Conservation (phyloP, 92 coral and sea anemone species). For the Parazoanthus darwini region DNA sequence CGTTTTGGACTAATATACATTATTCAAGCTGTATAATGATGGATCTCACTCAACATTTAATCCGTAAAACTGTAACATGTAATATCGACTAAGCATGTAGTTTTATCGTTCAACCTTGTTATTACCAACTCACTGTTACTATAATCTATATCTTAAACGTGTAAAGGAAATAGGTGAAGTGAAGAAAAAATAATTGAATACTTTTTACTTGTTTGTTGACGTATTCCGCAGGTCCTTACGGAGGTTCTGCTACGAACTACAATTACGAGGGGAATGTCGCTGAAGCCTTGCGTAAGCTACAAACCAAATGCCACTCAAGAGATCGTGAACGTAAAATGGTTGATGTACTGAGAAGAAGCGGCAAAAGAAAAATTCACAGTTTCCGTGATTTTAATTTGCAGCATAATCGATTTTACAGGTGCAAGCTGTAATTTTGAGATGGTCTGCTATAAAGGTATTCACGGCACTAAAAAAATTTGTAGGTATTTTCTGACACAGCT, state of each 20-base stretch:
- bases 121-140: too few species aligned
- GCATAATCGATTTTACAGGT: background rate
- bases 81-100: too few species aligned
- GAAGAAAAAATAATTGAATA: background rate
- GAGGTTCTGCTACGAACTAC: background rate
- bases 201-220: background rate
- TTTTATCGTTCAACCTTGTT: too few species aligned
- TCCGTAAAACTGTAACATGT: too few species aligned
- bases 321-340: background rate
- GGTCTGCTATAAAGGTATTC: too few species aligned
- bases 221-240: background rate
- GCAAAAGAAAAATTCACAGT: conserved; percentile 15
- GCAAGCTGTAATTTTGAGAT: background rate
- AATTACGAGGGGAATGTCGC: conserved; percentile 38
- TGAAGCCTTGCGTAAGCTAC: background rate
- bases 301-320: background rate
- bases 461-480: too few species aligned
- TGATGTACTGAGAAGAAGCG: conserved; percentile 9
- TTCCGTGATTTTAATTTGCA: background rate
- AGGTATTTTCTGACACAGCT: too few species aligned
- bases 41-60: too few species aligned
- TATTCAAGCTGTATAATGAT: too few species aligned
- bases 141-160: too few species aligned
- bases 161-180: too few species aligned
- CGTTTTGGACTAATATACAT: too few species aligned